Evolutionary conservation across 2,113 vertebrate species (phyloP).

Genomic region (Sylvia atricapilla): DNA sequence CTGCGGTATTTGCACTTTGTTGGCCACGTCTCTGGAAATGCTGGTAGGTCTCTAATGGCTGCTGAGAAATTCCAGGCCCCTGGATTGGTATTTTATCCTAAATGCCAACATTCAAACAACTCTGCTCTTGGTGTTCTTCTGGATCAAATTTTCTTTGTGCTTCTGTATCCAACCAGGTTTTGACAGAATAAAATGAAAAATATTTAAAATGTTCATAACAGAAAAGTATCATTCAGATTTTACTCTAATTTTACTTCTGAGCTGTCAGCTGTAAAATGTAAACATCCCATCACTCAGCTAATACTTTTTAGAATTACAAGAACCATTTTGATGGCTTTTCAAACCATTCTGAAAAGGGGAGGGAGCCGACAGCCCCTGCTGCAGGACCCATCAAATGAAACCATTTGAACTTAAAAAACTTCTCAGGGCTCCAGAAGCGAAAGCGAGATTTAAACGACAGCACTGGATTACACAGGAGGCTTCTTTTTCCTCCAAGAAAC

Average conservation of each 20-base stretch:
- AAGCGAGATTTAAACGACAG: not conserved
- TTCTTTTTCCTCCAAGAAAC: conserved; percentile 11
- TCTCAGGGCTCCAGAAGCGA: not conserved
- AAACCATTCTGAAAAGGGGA: not conserved
- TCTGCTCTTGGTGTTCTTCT: not conserved
- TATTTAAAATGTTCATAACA: not conserved
- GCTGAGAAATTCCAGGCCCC: not conserved
- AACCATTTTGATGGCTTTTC: not conserved
- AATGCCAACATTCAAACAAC: not conserved
- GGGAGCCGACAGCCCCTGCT: not conserved
- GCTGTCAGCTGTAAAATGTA: not conserved
- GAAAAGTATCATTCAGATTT: not conserved
- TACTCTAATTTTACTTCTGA: not conserved
- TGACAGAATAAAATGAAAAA: not conserved
- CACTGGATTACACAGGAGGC: not conserved
- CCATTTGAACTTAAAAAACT: not conserved
- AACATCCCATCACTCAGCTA: not conserved
- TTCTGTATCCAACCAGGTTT: not conserved
- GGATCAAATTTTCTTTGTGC: not conserved
- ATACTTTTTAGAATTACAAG: not conserved
- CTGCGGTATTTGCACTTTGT: not conserved
- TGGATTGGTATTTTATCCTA: not conserved
- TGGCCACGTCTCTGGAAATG: not conserved
- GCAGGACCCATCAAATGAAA: not conserved
- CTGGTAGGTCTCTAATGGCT: not conserved